Conservation (phyloP, 2,113 vertebrate genomes). For the Plecturocebus donacophilus region DNA sequence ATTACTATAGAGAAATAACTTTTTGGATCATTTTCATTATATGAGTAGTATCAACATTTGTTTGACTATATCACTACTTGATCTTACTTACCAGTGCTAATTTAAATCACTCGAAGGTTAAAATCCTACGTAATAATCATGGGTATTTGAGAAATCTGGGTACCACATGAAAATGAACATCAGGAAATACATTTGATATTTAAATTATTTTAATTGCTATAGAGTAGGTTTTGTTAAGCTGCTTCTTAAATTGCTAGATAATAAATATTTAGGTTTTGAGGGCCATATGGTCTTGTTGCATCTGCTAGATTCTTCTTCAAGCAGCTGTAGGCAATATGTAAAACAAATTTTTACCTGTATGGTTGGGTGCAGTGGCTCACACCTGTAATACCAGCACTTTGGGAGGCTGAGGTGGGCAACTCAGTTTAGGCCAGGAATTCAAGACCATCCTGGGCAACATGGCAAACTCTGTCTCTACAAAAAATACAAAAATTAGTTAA, state of each 20-base stretch:
- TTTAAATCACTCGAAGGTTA: conserved; percentile 31
- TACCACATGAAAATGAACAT: background rate
- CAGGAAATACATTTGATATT: background rate
- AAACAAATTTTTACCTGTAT: background rate
- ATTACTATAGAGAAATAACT: conserved; percentile 8
- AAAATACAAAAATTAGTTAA: too few relatives aligned
- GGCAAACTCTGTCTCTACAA: too few relatives aligned
- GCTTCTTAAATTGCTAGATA: background rate
- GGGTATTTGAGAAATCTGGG: conserved; percentile 4
- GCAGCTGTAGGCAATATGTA: background rate
- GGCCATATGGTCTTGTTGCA: background rate
- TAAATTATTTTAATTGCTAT: conserved; percentile 13
- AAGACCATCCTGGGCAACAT: too few relatives aligned
- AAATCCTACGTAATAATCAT: conserved; percentile 9
- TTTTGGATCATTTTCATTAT: conserved; percentile 11
- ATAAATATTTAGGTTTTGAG: conserved; percentile 5
- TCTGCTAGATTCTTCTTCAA: background rate
- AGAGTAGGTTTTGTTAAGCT: background rate
- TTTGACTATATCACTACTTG: background rate
- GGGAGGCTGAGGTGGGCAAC: too few relatives aligned
- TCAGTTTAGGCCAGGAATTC: too few relatives aligned
- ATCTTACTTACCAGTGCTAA: conserved; percentile 13
- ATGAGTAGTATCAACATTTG: background rate
- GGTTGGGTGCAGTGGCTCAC: too few relatives aligned
- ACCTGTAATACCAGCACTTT: too few relatives aligned